A percentile compares a stretch with the other conserved stretches of the same genome.
Conservation (phyloP, 1,140 invertebrate species). For the Magallana angulata region DNA sequence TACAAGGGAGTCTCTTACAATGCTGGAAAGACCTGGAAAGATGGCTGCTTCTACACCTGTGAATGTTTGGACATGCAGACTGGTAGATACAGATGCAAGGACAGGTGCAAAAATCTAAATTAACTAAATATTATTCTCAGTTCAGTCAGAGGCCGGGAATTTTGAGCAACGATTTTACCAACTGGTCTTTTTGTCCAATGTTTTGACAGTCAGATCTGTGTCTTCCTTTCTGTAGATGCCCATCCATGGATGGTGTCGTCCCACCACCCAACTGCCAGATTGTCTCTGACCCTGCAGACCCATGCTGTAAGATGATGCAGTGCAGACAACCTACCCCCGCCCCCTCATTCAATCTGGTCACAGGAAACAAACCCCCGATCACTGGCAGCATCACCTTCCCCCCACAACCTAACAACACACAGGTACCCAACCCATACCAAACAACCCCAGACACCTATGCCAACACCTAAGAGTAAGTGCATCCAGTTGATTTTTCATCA, state of each 20-base stretch:
- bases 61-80: conserved; percentile 66
- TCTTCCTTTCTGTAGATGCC: conserved; percentile 53
- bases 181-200: too few species aligned
- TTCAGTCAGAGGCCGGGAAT: too few species aligned
- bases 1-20: conserved; percentile 64
- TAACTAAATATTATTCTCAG: too few species aligned
- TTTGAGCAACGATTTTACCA: too few species aligned
- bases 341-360: conserved; percentile 4
- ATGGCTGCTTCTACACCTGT: conserved; percentile 70
- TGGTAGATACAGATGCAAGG: conserved; percentile 68
- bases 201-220: not conserved
- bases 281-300: conserved; percentile 61
- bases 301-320: conserved; percentile 63
- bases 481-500: not conserved
- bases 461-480: conserved; percentile 27
- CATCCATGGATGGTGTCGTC: conserved; percentile 40
- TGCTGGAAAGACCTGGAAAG: conserved; percentile 64
- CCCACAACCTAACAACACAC: conserved; percentile 38
- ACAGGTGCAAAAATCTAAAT: conserved; percentile 59
- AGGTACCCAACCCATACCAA: conserved; percentile 49
- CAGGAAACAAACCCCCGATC: conserved; percentile 4
- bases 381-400: conserved; percentile 14
- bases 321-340: conserved; percentile 53
- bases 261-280: conserved; percentile 58
- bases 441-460: not conserved